Evolutionary conservation across 2,888 invertebrate species (phyloP), one percentile per base, ranked within the genome.

Genomic region (Choreutis nemorana): DNA sequence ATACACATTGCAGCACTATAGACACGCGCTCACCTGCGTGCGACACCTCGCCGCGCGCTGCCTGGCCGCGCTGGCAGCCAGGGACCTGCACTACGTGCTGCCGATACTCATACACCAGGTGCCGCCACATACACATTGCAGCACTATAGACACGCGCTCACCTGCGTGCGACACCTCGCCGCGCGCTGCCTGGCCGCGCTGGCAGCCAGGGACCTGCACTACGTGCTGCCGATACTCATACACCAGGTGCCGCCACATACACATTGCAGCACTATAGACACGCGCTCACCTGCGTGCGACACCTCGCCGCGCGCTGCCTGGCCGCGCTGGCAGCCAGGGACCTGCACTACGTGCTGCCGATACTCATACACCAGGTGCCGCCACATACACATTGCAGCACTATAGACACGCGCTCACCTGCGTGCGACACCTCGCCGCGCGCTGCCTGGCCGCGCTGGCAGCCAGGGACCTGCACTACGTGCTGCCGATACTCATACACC

Each of bases 11-110:
- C n/a, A n/a, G n/a, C n/a, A n/a, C n/a, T n/a, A n/a, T n/a, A n/a
- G n/a, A n/a, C n/a, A n/a, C 72, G 83, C 84, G 28, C 30, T 35
- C 44, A 83, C 89, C 39, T 87, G 90, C 23, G 85, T 94, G 18
- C 73, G 96, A 5, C 94, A 97, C 70, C 86, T 96, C 87, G 84
- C 90, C 3, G 84, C 94, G 16, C 83, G 96, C n/a, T 91, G 90
- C 49, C 71, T 97, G 9, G 94, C 93, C 3, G 85, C 85, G 2
- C 66, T 94, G 43, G 87, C 91, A 4, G 78, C 81, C 30, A 75
- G 92, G 8, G 83, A 85, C 42, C 83, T 88, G 1, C 83, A 84
- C 8, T 68, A 70, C 29, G 86, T 90, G 16, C 89, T 94, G 89
- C 83, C 86, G 36, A 68, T 81, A 25, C 68, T 89, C 9, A 83